Percentiles rank a stretch among this genome's conserved stretches.
These are phyloP conservation scores for Heliothis subflexa DNA, from an alignment of 1,140 invertebrate genomes.

Conservation along the genomic window DNA sequence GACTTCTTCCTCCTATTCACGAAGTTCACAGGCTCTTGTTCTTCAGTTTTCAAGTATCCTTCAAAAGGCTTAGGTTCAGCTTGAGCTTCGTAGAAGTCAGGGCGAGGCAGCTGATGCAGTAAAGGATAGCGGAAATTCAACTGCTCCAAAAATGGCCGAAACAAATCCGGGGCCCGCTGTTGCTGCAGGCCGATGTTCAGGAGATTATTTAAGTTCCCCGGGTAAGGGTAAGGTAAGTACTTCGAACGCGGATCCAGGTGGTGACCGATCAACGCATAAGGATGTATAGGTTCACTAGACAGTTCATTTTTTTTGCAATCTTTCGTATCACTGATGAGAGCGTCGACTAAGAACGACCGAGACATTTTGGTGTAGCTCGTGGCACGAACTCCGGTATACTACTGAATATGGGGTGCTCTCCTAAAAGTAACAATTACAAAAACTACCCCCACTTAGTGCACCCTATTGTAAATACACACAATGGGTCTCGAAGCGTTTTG, in stretches of 20 bases:
- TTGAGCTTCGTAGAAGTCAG: constrained; percentile 69
- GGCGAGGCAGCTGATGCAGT: constrained; percentile 73
- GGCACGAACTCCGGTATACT: constrained; percentile 59
- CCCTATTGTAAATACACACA: constrained; percentile 83
- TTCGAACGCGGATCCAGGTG: constrained; percentile 79
- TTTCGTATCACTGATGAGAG: constrained; percentile 89
- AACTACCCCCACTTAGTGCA: constrained; percentile 84
- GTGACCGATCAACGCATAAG: constrained; percentile 72
- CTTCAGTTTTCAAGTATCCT: constrained; percentile 68
- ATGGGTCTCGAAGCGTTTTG: constrained; percentile 84
- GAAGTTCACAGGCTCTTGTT: constrained; percentile 72
- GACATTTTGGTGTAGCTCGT: constrained; percentile 87
- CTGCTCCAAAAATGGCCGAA: constrained; percentile 81
- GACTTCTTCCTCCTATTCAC: constrained; percentile 77
- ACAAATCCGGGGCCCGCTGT: constrained; percentile 83
- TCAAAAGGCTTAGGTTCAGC: constrained; percentile 64
- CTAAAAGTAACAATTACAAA: constrained; percentile 84
- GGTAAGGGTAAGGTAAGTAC: constrained; percentile 87
- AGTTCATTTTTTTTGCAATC: constrained; percentile 82
- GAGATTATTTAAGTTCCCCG: constrained; percentile 88
- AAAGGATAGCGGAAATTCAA: constrained; percentile 78
- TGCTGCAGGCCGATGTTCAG: constrained; percentile 88
- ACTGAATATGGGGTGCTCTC: constrained; percentile 74
- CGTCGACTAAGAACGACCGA: constrained; percentile 91
- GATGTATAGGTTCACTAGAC: constrained; percentile 69